Base-by-base conservation (phyloP, 2,113 vertebrate genomes). In the Lepisosteus osseus region DNA sequence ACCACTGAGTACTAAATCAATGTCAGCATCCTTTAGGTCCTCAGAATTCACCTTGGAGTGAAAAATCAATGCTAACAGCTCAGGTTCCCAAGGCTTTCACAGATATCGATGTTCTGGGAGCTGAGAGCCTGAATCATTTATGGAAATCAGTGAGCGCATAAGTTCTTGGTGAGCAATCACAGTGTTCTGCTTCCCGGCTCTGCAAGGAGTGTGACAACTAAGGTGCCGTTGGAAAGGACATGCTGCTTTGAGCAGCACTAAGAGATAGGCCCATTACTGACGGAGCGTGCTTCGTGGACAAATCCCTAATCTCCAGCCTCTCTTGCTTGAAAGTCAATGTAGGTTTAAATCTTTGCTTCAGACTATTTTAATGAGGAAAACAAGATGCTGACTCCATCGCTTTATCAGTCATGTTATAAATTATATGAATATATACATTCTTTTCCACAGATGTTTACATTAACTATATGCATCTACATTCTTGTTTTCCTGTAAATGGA, bases 91-190 rank as follows among this genome's bases (percentile, higher is more conserved):
- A 42, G 14, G 70, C 61, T 62, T 70, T 65, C 61, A 63, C 61
- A 71, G 40, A 63, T 17, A 74, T 72, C 64, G 76, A 72, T 69
- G 66, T 72, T 66, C 15, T 44, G 9, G 45, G 69, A 66, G 73
- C 69, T 29, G 70, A 74, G 61, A 72, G 63, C 68, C 51, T 17
- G 76, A 69, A 75, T 67, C 70, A 72, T 75, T 74, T 75, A 75
- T 75, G 73, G 73, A 78, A 71, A 75, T 75, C 14, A 56, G 76
- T 47, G 42, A 67, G 59, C 42, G 72, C 56, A 40, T n/a, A 40
- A 4, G 61, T 71, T 78, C 69, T 74, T 68, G 54, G 59, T 66
- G 69, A 64, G 66, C 59, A 61, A 67, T 74, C 69, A 69, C 76
- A 65, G 67, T 66, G 63, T 51, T 45, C 45, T 45, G 65, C 17